Conservation (phyloP, 2,797 vertebrate genomes). For the Masticophis lateralis region DNA sequence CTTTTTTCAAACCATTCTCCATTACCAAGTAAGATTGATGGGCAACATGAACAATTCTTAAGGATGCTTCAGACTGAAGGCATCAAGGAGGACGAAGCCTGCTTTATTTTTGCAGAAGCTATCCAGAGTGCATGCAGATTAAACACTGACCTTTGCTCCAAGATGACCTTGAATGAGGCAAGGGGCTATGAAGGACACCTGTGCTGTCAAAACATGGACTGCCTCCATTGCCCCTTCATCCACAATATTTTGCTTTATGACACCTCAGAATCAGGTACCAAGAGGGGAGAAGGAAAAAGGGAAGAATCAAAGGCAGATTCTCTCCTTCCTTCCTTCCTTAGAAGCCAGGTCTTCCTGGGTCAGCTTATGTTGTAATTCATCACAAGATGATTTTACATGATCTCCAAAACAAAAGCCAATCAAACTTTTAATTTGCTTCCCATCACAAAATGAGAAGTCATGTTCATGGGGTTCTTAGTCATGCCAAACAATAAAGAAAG, state of each 20-base stretch:
- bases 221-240: neutral
- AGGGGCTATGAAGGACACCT: neutral
- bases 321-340: neutral
- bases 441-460: neutral
- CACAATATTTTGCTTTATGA: neutral
- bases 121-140: neutral
- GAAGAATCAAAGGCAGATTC: neutral
- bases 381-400: neutral
- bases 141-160: neutral
- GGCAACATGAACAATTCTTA: neutral
- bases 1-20: neutral
- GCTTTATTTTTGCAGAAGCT: neutral
- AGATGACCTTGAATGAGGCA: neutral
- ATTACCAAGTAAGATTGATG: neutral
- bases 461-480: neutral
- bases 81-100: neutral
- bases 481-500: neutral
- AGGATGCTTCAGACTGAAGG: neutral
- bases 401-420: neutral
- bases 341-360: neutral
- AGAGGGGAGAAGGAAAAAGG: neutral
- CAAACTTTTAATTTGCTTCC: neutral
- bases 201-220: neutral
- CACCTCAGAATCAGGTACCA: neutral
- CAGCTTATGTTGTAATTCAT: neutral